phyloP scores from a whole-genome alignment of 2,888 invertebrate genomes.

The Euphydryas editha region DNA sequence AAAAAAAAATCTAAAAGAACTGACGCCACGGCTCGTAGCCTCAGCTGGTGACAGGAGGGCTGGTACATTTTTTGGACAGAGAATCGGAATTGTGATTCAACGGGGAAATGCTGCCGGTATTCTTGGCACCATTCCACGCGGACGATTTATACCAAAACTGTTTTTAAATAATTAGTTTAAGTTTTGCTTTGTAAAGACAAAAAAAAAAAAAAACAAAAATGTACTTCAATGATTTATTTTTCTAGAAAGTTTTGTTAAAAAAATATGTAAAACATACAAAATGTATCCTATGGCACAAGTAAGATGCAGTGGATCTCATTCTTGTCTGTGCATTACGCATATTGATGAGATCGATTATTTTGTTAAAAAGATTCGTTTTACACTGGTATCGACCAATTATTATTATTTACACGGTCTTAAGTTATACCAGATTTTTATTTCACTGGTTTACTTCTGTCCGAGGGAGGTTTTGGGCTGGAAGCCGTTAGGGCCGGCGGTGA shows the following conservation, averaged over 20 bases:
- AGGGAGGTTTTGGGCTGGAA: constrained; percentile 83
- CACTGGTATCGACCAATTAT: constrained; percentile 29
- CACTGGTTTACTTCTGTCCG: constrained; percentile 59
- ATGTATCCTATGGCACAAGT: constrained; percentile 73
- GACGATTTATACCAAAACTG: too few relatives aligned
- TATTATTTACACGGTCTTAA: constrained; percentile 33
- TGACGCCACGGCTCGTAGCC: too few relatives aligned
- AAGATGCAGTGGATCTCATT: constrained; percentile 56
- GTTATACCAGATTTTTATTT: constrained; percentile 22
- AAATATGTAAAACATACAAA: constrained; percentile 66
- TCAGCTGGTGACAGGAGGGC: too few relatives aligned
- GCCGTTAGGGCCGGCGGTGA: constrained; percentile 85
- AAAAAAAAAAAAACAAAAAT: constrained; percentile 25
- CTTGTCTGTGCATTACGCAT: constrained; percentile 46
- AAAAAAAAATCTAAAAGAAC: too few relatives aligned
- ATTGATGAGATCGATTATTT: constrained; percentile 59
- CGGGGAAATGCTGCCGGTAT: too few relatives aligned
- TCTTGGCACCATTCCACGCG: too few relatives aligned
- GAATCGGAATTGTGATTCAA: too few relatives aligned
- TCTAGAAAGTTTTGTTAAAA: constrained; percentile 47
- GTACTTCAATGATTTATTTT: constrained; percentile 41
- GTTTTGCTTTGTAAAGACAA: too few relatives aligned
- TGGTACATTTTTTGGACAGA: too few relatives aligned
- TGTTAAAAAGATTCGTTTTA: constrained; percentile 24
- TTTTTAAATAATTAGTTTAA: too few relatives aligned